Conservation (phyloP, 2,113 vertebrate genomes). For the Larimichthys polyactis region DNA sequence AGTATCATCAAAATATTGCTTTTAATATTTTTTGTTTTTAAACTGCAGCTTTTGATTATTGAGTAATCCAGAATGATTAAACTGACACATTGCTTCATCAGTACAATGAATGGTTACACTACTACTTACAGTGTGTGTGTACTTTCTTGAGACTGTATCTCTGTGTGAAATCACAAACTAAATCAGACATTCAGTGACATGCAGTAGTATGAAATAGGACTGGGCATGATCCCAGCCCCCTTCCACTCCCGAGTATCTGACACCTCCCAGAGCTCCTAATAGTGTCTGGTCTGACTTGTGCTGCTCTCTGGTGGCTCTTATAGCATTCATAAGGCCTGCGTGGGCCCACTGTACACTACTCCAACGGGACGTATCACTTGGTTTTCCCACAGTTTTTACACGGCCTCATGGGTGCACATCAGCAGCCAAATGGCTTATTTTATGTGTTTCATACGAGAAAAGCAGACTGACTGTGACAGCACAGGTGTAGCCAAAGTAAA, state of each 20-base stretch:
- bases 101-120: background rate
- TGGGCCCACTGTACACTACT: conserved; percentile 6
- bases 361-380: conserved; percentile 20
- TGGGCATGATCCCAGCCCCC: conserved; percentile 14
- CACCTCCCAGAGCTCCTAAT: conserved; percentile 31
- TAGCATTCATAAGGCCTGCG: conserved; percentile 20
- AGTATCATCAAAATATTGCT: background rate
- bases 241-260: conserved; percentile 19
- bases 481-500: conserved; percentile 45
- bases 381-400: conserved; percentile 58
- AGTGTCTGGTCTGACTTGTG: conserved; percentile 45
- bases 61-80: too few relatives aligned
- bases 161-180: conserved; percentile 45
- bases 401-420: conserved; percentile 16
- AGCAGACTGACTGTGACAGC: conserved; percentile 54
- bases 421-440: conserved; percentile 40
- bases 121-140: background rate
- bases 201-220: conserved; percentile 32
- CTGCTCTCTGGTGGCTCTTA: conserved; percentile 64
- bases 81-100: background rate
- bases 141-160: conserved; percentile 15
- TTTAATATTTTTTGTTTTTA: too few relatives aligned
- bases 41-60: background rate
- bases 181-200: conserved; percentile 26
- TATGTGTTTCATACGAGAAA: conserved; percentile 50